phyloP scores from a whole-genome alignment of 2,113 vertebrate species.

The Rhea pennata region DNA sequence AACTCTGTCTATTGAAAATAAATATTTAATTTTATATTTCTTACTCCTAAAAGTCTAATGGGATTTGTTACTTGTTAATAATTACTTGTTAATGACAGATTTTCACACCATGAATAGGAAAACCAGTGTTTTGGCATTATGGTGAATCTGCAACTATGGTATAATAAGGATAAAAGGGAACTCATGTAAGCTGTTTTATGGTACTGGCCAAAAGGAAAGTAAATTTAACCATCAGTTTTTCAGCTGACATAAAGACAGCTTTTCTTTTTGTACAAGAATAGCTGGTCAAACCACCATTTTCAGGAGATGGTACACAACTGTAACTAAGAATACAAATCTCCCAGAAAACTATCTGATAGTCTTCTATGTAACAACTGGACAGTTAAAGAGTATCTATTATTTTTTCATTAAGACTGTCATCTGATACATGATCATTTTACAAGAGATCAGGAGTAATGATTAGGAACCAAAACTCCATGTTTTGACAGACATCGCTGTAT shows the following conservation, averaged over 20 bases:
- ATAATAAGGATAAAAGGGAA: not conserved
- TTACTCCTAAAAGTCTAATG: not conserved
- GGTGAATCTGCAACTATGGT: not conserved
- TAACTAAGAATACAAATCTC: not conserved
- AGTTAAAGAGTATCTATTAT: not conserved
- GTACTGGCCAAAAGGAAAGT: not conserved
- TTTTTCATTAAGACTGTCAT: not conserved
- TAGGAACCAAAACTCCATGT: not conserved
- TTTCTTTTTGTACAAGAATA: not conserved
- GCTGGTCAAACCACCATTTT: not conserved
- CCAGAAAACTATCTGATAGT: not conserved
- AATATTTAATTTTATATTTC: slow-evolving; percentile 25
- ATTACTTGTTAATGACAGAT: slow-evolving; percentile 8
- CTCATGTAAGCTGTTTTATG: not conserved
- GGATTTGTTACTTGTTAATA: not conserved
- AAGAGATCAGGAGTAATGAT: not conserved
- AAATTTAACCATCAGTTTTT: not conserved
- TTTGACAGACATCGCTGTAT: not conserved
- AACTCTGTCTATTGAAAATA: slow-evolving; percentile 47
- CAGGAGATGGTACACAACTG: not conserved
- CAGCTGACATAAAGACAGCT: not conserved
- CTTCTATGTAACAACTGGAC: not conserved
- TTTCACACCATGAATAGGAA: slow-evolving; percentile 28
- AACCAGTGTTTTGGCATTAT: not conserved
- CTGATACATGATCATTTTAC: not conserved